Evolutionary conservation across 2,888 invertebrate species (phyloP).

Genomic region (Congeria kusceri): DNA sequence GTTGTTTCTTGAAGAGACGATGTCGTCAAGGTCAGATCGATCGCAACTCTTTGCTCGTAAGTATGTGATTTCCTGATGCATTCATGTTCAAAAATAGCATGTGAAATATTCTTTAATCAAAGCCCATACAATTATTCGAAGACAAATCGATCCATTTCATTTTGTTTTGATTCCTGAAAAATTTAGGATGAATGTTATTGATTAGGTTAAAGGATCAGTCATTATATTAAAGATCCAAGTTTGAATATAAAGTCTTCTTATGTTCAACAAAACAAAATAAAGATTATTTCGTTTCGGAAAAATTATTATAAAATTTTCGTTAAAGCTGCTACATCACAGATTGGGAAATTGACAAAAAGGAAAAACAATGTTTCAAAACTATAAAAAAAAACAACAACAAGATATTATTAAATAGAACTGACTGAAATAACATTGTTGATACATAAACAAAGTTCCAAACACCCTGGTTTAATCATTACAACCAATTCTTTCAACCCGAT

Average conservation of each 20-base stretch:
- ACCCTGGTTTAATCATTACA: no score
- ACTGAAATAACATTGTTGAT: no score
- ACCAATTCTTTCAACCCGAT: no score
- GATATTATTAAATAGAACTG: no score
- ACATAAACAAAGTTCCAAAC: no score
- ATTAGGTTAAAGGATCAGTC: slow-evolving; percentile 26
- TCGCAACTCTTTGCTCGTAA: not conserved
- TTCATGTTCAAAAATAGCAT: slow-evolving; percentile 16
- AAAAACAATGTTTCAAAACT: no score
- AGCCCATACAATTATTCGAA: slow-evolving; percentile 17
- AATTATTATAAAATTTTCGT: slow-evolving; percentile 15
- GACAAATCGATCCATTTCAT: slow-evolving; percentile 3
- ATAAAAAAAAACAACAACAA: no score
- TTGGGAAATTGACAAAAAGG: no score
- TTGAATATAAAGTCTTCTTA: slow-evolving; percentile 21
- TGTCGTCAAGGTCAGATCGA: not conserved
- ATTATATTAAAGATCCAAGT: slow-evolving; percentile 13
- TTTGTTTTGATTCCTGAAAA: slow-evolving; percentile 16
- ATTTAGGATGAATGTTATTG: slow-evolving; percentile 9
- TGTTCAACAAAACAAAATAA: not conserved
- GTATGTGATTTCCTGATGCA: slow-evolving; percentile 11
- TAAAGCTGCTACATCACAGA: no score
- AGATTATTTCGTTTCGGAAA: slow-evolving; percentile 30
- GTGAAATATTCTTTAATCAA: slow-evolving; percentile 28
- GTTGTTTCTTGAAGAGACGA: not conserved